phyloP scores from a whole-genome alignment of 2,888 invertebrate species.

The Melipona beecheii region DNA sequence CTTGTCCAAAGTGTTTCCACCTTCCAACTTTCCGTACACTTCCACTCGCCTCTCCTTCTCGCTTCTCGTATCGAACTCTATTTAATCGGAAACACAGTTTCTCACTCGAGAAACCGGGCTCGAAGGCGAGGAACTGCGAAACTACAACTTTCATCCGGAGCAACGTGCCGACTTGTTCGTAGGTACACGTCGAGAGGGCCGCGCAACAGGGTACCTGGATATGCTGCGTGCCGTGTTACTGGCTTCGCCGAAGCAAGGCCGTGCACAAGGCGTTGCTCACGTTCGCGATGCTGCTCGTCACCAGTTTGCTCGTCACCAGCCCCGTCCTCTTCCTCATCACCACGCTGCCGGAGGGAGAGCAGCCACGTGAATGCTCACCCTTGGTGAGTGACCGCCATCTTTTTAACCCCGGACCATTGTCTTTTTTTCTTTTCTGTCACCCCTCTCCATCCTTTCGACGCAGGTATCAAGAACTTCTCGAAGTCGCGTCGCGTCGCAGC shows the following conservation, averaged over 20 bases:
- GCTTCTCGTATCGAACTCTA: not conserved
- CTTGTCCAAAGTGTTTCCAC: not conserved
- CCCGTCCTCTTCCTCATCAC: conserved; percentile 87
- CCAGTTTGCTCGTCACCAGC: conserved; percentile 86
- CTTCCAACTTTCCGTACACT: not conserved
- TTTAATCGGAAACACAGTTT: not conserved
- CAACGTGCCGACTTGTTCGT: not conserved
- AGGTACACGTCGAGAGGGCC: conserved; percentile 76
- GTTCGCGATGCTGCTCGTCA: conserved; percentile 86
- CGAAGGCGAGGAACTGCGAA: not conserved
- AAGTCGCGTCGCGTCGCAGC: not conserved
- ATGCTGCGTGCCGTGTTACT: conserved; percentile 86
- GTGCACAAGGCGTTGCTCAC: conserved; percentile 87
- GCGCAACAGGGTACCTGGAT: conserved; percentile 85
- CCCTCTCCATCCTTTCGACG: not conserved
- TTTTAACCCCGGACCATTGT: not conserved
- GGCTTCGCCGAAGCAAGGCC: conserved; percentile 86
- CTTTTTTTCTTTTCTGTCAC: too few species aligned
- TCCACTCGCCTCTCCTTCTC: not conserved
- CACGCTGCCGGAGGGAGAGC: conserved; percentile 83
- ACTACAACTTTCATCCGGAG: not conserved
- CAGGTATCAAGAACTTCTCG: not conserved
- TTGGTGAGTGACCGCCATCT: conserved; percentile 74
- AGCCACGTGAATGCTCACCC: conserved; percentile 80
- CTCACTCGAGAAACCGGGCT: too few species aligned